phyloP scores from a whole-genome alignment of 2,888 invertebrate genomes.

The Drosophila robusta region DNA sequence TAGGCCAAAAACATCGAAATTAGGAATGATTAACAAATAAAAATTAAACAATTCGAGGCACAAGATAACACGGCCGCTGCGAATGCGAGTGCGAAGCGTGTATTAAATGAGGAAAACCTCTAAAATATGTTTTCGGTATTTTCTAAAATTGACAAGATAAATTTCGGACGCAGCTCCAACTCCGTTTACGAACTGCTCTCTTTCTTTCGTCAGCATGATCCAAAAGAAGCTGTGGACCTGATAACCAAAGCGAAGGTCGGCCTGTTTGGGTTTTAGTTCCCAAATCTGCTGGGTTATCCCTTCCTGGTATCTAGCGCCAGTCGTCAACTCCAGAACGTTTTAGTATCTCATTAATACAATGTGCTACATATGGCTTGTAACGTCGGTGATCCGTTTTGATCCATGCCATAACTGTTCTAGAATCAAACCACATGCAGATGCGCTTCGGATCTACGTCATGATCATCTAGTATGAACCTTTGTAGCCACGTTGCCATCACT shows the following conservation, averaged over 20 bases:
- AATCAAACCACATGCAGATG: too few relatives aligned
- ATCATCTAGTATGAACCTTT: too few relatives aligned
- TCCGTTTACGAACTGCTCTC: not conserved
- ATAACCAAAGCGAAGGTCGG: too few relatives aligned
- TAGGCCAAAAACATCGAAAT: too few relatives aligned
- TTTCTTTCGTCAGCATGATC: not conserved
- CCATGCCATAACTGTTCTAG: too few relatives aligned
- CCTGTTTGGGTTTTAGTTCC: not conserved
- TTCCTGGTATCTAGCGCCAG: not conserved
- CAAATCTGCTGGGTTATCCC: not conserved
- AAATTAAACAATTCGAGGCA: too few relatives aligned
- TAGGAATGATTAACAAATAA: too few relatives aligned
- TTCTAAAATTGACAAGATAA: not conserved
- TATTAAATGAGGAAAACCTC: too few relatives aligned
- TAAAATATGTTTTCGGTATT: not conserved
- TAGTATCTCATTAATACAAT: not conserved
- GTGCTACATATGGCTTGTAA: not conserved
- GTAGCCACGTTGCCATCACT: not conserved
- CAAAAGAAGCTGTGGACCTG: too few relatives aligned
- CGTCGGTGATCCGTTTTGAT: not conserved
- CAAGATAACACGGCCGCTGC: too few relatives aligned
- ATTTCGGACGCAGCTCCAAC: not conserved
- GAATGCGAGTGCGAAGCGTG: too few relatives aligned
- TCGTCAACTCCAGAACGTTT: not conserved
- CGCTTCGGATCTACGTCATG: too few relatives aligned